Evolutionary conservation across 2,797 vertebrate genomes (phyloP), one percentile per base, ranked within the genome.

Genomic region (Hylomyscus alleni): DNA sequence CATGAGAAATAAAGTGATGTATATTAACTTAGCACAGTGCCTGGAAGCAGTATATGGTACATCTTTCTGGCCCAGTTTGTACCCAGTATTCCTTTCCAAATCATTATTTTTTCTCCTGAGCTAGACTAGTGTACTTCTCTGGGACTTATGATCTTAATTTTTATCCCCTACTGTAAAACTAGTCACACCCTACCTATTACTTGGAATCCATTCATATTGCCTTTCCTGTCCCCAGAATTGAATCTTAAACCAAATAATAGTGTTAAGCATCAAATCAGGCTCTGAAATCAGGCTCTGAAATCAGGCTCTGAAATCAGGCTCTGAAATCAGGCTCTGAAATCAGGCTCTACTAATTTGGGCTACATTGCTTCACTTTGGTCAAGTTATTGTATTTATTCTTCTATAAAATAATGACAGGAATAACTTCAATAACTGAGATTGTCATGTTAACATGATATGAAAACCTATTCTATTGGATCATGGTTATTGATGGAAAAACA

Each of bases 181-280:
- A 40, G 7, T 40, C 31, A 86, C 37, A 78, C 13, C 6, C 4
- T 91, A 50, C 34, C 9, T 40, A 56, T 9, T 89, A 14, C 14
- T 91, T 78, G 26, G n/a, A 89, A 96, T 94, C 85, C 50, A 95
- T 89, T 83, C n/a, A 9, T 86, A 50, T 60, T 96, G 89, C 47
- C 44, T 95, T 77, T 75, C n/a, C 52, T 95, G 6, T 84, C 20
- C 3, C 91, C 52, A 15, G 65, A 75, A 75, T 12, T 78, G 29
- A 34, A 93, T 29, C 22, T 78, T 86, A 94, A 95, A 67, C 6
- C 56, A 81, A 62, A 84, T 47, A 37, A 22, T 80, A 31, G 12
- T 78, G 50, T 87, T 85, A 95, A 56, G 14, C 73, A 83, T 52
- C 9, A 83, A 50, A 52, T 58, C 14, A 94, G 47, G 75, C 13